Conservation (phyloP, 2,888 invertebrate genomes). For the Dascillus cervinus region DNA sequence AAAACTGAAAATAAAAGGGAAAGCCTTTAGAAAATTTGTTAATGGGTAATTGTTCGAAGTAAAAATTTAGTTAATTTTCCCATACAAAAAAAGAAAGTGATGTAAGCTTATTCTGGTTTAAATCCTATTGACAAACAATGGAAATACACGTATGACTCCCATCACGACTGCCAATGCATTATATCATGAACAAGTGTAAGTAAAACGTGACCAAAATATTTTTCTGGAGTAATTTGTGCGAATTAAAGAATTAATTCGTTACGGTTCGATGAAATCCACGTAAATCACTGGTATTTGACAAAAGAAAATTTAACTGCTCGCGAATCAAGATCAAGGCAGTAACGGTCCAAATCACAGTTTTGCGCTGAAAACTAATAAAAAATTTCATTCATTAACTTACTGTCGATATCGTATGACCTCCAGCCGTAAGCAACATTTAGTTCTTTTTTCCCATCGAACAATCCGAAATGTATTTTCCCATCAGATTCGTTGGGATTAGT, state of each 20-base stretch:
- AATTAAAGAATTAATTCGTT: too few species aligned
- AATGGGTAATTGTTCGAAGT: neutral
- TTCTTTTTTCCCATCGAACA: conserved; percentile 79
- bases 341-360: too few species aligned
- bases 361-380: too few species aligned
- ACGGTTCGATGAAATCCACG: too few species aligned
- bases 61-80: conserved; percentile 1
- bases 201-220: conserved; percentile 7
- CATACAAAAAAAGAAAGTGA: conserved; percentile 6
- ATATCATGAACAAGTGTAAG: conserved; percentile 8
- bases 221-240: too few species aligned
- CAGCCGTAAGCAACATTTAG: conserved; percentile 76
- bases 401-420: conserved; percentile 67
- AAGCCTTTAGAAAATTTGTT: neutral
- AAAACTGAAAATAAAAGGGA: conserved; percentile 46
- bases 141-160: conserved; percentile 2
- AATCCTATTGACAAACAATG: conserved; percentile 1
- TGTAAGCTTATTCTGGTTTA: conserved; percentile 3
- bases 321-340: too few species aligned
- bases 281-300: too few species aligned
- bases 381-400: conserved; percentile 46
- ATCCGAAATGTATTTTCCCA: conserved; percentile 74
- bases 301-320: too few species aligned
- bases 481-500: conserved; percentile 60
- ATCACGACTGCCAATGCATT: too few species aligned